Evolutionary conservation across 2,113 vertebrate genomes (phyloP).

Genomic region (Vireo altiloquus): DNA sequence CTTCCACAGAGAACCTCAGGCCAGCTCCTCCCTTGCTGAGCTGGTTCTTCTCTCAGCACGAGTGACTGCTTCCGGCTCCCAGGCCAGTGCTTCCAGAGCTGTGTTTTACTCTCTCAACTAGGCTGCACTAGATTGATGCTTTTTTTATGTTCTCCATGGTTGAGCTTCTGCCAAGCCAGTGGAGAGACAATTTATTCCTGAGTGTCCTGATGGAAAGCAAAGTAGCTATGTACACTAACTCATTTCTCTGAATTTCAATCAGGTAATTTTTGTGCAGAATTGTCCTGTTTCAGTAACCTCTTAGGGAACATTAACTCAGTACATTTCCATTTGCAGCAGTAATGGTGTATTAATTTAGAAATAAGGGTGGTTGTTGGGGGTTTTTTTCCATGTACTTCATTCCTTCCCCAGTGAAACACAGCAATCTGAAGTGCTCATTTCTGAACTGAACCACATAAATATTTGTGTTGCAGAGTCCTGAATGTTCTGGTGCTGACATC

Average conservation of each 20-base stretch:
- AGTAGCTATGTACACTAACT: not conserved
- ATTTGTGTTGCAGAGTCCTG: constrained; percentile 82
- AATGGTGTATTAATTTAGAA: constrained; percentile 12
- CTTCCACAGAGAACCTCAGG: not conserved
- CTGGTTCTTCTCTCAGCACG: not conserved
- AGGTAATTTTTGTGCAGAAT: not conserved
- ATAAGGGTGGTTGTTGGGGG: not conserved
- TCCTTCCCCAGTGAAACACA: not conserved
- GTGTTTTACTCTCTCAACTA: not conserved
- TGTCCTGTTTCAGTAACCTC: not conserved
- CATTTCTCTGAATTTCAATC: constrained; percentile 29
- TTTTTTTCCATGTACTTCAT: not conserved
- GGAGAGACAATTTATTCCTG: constrained; percentile 2
- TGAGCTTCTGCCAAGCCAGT: not conserved
- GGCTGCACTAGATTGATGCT: not conserved
- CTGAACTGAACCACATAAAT: not conserved
- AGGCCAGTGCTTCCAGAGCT: not conserved
- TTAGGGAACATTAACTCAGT: not conserved
- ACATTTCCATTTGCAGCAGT: not conserved
- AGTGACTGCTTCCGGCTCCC: not conserved
- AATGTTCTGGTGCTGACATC: constrained; percentile 91
- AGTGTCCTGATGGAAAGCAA: not conserved
- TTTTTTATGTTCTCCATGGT: not conserved
- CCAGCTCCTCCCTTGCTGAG: not conserved
- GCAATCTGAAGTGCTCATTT: not conserved